Percentiles rank a stretch among this genome's conserved stretches.
Conservation (phyloP, 2,888 invertebrate genomes). For the Pheosia gnoma region DNA sequence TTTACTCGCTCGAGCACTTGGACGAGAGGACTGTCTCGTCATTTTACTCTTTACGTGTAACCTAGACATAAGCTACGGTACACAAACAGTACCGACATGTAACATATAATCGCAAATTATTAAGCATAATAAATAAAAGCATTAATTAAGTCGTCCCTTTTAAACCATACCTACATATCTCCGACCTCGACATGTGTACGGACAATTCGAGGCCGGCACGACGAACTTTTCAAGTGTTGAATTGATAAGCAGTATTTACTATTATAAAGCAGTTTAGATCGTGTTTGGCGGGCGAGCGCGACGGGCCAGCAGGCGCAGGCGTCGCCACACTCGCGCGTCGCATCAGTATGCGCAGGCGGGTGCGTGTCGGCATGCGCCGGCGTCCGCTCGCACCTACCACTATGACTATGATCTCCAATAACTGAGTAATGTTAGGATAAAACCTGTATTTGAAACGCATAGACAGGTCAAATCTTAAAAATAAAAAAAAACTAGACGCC, state of each 20-base stretch:
- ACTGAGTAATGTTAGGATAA: conserved; percentile 31
- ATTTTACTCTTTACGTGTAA: too few relatives aligned
- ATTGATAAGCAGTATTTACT: conserved; percentile 38
- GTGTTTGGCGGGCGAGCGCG: conserved; percentile 26
- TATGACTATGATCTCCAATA: conserved; percentile 47
- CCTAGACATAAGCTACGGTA: too few relatives aligned
- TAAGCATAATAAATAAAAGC: too few relatives aligned
- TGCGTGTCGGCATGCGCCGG: conserved; percentile 76
- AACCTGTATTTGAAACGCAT: not conserved
- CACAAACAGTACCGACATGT: too few relatives aligned
- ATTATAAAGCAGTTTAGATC: conserved; percentile 35
- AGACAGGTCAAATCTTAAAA: conserved; percentile 7
- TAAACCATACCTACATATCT: not conserved
- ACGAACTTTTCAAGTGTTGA: conserved; percentile 24
- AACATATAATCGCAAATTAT: too few relatives aligned
- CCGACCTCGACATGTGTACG: conserved; percentile 13
- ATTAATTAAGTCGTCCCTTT: not conserved
- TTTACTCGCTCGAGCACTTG: too few relatives aligned
- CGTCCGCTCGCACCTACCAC: conserved; percentile 66
- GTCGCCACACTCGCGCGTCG: conserved; percentile 46
- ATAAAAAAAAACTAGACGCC: conserved; percentile 19
- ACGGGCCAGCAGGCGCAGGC: conserved; percentile 24
- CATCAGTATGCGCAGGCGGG: conserved; percentile 72
- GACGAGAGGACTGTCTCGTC: too few relatives aligned
- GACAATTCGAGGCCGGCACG: conserved; percentile 3